phyloP scores from a whole-genome alignment of 2,113 vertebrate genomes.

The Girardinichthys multiradiatus region DNA sequence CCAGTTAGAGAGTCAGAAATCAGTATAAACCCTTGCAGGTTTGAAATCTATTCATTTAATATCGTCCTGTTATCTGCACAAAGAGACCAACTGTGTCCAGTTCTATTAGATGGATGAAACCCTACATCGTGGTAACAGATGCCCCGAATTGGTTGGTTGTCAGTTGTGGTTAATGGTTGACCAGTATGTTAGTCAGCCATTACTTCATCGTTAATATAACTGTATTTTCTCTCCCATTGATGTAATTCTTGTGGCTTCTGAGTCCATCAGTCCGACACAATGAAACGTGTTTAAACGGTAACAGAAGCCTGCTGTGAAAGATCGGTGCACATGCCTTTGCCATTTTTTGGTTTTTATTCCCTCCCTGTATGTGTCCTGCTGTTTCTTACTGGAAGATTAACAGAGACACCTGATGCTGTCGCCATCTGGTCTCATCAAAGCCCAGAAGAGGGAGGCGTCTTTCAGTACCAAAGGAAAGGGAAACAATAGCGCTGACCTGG shows the following conservation, averaged over 20 bases:
- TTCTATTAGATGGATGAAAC: background rate
- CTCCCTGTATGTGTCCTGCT: slow-evolving; percentile 32
- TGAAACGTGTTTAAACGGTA: slow-evolving; percentile 3
- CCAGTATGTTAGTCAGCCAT: background rate
- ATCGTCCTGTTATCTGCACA: too few species aligned
- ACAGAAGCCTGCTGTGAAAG: background rate
- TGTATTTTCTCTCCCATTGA: background rate
- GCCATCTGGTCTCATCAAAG: slow-evolving; percentile 68
- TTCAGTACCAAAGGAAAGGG: slow-evolving; percentile 42
- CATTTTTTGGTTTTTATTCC: background rate
- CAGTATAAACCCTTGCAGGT: too few species aligned
- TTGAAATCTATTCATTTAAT: too few species aligned
- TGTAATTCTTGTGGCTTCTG: background rate
- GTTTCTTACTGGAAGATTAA: slow-evolving; percentile 64
- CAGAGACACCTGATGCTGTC: slow-evolving; percentile 72
- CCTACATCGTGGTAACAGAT: background rate
- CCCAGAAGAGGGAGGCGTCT: slow-evolving; percentile 26
- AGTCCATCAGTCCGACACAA: background rate
- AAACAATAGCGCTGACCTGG: slow-evolving; percentile 33
- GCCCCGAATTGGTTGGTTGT: background rate
- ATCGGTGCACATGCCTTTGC: slow-evolving; percentile 1
- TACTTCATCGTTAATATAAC: background rate
- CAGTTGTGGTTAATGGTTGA: too few species aligned
- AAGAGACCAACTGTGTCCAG: background rate
- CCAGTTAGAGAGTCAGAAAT: too few species aligned